A percentile compares a stretch with the other conserved stretches of the same genome.
Conservation (phyloP, 2,113 vertebrate genomes). For the Agapornis roseicollis region DNA sequence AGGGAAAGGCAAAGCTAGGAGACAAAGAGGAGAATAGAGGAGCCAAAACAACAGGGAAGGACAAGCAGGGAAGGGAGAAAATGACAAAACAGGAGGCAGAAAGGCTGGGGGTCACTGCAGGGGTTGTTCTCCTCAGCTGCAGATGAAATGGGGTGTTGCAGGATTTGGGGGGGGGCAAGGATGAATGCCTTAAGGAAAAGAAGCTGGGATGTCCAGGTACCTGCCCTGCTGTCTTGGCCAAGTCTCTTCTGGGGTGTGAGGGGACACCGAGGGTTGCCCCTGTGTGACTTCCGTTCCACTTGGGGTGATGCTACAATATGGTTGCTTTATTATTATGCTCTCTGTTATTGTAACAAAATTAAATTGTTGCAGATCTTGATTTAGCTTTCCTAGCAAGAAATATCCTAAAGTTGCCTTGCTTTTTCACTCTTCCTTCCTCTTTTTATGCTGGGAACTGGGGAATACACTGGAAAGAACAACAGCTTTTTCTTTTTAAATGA, state of each 20-base stretch:
- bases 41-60: neutral
- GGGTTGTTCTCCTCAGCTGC: neutral
- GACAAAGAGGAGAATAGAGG: neutral
- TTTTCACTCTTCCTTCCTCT: neutral
- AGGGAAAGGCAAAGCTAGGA: neutral
- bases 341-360: neutral
- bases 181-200: neutral
- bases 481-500: neutral
- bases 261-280: neutral
- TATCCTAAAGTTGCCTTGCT: neutral
- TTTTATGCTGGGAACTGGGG: neutral
- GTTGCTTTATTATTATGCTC: neutral
- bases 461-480: neutral
- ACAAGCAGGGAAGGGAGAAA: neutral
- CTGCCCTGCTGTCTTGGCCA: neutral
- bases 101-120: neutral
- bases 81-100: neutral
- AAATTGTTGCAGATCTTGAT: neutral
- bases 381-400: neutral
- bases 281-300: neutral
- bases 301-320: neutral
- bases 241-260: too few relatives aligned
- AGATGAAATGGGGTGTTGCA: rapidly evolving
- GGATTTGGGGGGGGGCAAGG: neutral
- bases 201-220: neutral